Base-by-base conservation (phyloP, 1,140 invertebrate genomes). In the Drosophila auraria region DNA sequence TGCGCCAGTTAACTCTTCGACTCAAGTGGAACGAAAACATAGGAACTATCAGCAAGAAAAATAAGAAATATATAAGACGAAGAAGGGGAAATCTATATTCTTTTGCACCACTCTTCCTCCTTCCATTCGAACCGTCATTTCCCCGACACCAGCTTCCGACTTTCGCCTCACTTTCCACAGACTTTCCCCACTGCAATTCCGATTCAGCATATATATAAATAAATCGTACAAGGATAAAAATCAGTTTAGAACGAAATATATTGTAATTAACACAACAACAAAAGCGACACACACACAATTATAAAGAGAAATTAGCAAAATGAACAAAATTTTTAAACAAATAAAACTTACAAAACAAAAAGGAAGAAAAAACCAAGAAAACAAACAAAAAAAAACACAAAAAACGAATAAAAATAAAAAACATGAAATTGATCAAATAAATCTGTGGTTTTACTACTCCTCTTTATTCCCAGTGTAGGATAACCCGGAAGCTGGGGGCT, bases 241-340 rank as follows among this genome's bases (percentile, higher is more conserved):
- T 87, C 83, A 83, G 83, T 89, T 87, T 87, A 87, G 84, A 87
- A 83, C 64, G 69, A 87, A 87, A 87, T 89, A 87, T 87, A 87
- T 87, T 87, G 83, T 87, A 87, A 87, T 87, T 89, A 87, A 87
- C 77, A 87, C 84, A 56, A 56, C 53, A 42, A 40, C 40, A 42
- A 42, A 8, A 44, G 17, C 42, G n/a, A 17, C 36, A 76, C 40
- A 75, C 72, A 74, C 70, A 63, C 72, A 83, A 87, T 89, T 89
- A 89, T 84, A 87, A 84, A 81, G 73, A 83, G 65, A 78, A 86
- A 90, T 90, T 90, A 90, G 86, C 87, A 90, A 90, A 89, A 86
- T 90, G 86, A 90, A 90, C 87, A 90, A 90, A 82, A 90, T 90
- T 90, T 89, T 91, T 91, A 90, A 90, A 87, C 82, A 90, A 86